Base-by-base conservation (phyloP, 2,113 vertebrate species). In the Hippocampus zosterae region DNA sequence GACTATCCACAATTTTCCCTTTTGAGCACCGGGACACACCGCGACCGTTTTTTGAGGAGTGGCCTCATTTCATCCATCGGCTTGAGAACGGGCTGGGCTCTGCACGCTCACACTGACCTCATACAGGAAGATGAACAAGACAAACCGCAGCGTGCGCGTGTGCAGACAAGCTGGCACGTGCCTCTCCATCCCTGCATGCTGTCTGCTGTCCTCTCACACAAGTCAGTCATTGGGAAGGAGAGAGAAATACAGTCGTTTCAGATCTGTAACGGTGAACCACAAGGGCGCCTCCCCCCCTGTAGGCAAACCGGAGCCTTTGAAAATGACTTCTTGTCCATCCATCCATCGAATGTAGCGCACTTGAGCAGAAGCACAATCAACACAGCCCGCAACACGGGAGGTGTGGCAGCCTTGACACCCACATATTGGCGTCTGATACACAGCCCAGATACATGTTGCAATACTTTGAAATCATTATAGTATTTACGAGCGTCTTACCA, bases 1-100 rank as follows among this genome's bases (percentile, higher is more conserved):
- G 48, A 78, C 78, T 82, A 79, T 67, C 76, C 82, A 88, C 63
- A 77, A 62, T 70, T 80, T 88, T 89, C 87, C 88, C 86, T 91
- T 86, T 89, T 77, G 69, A 78, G 65, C 77, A 40, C 68, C 63
- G 40, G 69, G 76, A 78, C 73, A 79, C 73, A 68, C 55, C 61
- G 55, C 70, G 72, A 65, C 50, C 65, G 68, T 80, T 68, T 44
- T 23, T 27, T 77, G 50, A 57, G 41, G 12, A 75, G 71, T 75
- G 72, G 75, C 67, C 65, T 53, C 15, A 29, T 63, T 83, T 29
- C n/a, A 11, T 70, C 56, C 52, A 64, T n/a, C 61, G 60, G 11
- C 19, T 9, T 41, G 50, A 61, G 40, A 25, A 64, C 53, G 48
- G 59, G 65, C 1, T 3, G 9, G 33, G 70, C 5, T 7, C 37